phyloP scores from a whole-genome alignment of 1,140 invertebrate species.

The Drosophila ercepeae region DNA sequence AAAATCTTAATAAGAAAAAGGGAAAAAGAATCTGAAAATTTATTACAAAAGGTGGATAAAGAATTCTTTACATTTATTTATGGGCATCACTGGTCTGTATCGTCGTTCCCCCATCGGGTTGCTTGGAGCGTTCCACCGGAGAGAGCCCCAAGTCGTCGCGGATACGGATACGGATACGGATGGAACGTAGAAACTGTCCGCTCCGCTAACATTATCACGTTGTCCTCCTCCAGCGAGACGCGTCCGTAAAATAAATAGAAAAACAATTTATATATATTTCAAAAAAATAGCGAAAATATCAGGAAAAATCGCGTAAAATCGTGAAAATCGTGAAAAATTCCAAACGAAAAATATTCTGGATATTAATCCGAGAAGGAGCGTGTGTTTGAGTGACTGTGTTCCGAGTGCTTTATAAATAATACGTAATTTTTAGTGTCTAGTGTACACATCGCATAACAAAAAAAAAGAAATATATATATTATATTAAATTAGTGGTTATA shows the following conservation, averaged over 20 bases:
- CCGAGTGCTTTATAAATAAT: constrained; percentile 55
- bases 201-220: constrained; percentile 79
- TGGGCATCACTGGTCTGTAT: neutral
- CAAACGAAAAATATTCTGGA: constrained; percentile 20
- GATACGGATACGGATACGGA: neutral
- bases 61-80: no score
- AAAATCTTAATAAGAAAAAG: neutral
- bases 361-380: neutral
- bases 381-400: constrained; percentile 6
- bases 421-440: constrained; percentile 43
- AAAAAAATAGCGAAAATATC: no score
- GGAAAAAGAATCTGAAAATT: no score
- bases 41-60: no score
- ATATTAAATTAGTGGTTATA: constrained; percentile 29
- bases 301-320: constrained; percentile 5
- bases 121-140: neutral
- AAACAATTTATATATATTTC: constrained; percentile 18
- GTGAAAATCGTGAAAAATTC: constrained; percentile 5
- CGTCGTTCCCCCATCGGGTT: neutral
- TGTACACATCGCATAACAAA: constrained; percentile 1
- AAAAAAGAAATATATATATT: no score
- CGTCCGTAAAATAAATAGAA: constrained; percentile 49
- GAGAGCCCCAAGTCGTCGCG: neutral
- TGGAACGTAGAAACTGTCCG: constrained; percentile 2
- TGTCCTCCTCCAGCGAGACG: constrained; percentile 12